Evolutionary conservation across 2,888 invertebrate species (phyloP), one percentile per base, ranked within the genome.

Genomic region (Hydrotaea diabolus): DNA sequence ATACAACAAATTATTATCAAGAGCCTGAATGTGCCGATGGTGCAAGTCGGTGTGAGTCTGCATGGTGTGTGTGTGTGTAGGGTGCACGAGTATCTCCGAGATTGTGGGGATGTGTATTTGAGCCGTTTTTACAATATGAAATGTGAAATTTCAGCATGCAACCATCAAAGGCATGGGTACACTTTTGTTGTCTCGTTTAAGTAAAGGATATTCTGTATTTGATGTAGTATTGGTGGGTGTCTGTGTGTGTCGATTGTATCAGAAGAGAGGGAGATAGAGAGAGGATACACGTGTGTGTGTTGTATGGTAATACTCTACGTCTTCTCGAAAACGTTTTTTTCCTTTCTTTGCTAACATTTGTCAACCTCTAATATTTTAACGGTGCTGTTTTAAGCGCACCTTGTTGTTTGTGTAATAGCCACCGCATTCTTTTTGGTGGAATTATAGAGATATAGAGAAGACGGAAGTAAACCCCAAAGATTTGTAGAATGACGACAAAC

Each of bases 1-100:
- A 59, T 59, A 59, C 59, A 59, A 59, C 26, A 83, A 77, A 74
- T 83, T 78, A 82, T 80, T 59, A 46, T 72, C 53, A 80, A 83
- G 69, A 83, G 83, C 80, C 77, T 80, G 80, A 17, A 11, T 55
- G 21, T 55, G 55, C 13, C n/a, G 59, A 23, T 59, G 59, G 59
- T 59, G 23, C 23, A 23, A 26, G 59, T 59, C n/a, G n/a, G n/a
- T n/a, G n/a, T n/a, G n/a, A n/a, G n/a, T n/a, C n/a, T n/a, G n/a
- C n/a, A n/a, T n/a, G n/a, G n/a, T n/a, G n/a, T n/a, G n/a, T n/a
- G n/a, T n/a, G n/a, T n/a, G n/a, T n/a, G n/a, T n/a, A n/a, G n/a
- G n/a, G 19, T 59, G 59, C 15, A 15, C 26, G 59, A 21, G 55
- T 19, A 59, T 11, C 11, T 21, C 17, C 5, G 57, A 23, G 23